phyloP scores from a whole-genome alignment of 2,113 vertebrate species.

The Blennius ocellaris region DNA sequence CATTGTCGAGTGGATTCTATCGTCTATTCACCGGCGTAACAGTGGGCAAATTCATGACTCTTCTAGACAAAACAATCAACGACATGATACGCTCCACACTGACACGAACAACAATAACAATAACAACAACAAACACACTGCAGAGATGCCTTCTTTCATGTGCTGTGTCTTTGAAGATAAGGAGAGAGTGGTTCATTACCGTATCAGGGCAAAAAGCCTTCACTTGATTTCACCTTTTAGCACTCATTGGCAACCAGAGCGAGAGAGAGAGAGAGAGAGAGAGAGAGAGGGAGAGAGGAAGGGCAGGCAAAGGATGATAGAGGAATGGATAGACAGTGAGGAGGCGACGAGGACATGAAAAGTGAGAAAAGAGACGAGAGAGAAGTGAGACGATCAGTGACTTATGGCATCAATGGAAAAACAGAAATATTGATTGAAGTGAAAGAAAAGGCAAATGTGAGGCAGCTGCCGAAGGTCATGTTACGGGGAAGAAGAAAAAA shows the following conservation, averaged over 20 bases:
- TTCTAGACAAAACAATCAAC: conserved; percentile 71
- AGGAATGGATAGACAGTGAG: background rate
- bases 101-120: conserved; percentile 16
- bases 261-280: background rate
- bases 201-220: conserved; percentile 54
- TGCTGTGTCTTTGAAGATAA: conserved; percentile 65
- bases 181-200: conserved; percentile 62
- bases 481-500: background rate
- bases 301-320: background rate
- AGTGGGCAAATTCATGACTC: conserved; percentile 70
- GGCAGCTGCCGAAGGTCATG: background rate
- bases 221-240: conserved; percentile 63
- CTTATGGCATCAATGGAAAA: background rate
- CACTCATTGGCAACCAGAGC: conserved; percentile 27
- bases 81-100: conserved; percentile 20
- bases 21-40: conserved; percentile 61
- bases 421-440: conserved; percentile 1
- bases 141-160: conserved; percentile 48
- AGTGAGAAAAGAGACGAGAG: background rate
- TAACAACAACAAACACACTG: conserved; percentile 26
- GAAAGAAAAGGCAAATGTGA: background rate
- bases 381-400: background rate
- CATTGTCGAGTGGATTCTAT: conserved; percentile 65
- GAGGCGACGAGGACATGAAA: background rate
- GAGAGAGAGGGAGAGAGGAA: background rate